phyloP scores from a whole-genome alignment of 2,888 invertebrate species.

The Leucozona laternaria region DNA sequence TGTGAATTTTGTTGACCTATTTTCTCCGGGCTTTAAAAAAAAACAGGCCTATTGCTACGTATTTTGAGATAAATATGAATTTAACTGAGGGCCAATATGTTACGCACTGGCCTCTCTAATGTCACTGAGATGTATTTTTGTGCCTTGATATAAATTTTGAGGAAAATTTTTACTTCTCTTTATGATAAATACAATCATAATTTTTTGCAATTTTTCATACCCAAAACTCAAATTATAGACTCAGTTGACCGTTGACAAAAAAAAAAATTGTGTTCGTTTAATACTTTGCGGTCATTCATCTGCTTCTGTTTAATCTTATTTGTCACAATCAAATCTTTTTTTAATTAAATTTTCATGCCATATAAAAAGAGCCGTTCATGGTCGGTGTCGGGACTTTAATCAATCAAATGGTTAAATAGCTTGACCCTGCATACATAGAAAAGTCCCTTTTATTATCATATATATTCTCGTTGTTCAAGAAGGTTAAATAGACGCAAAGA shows the following conservation, averaged over 20 bases:
- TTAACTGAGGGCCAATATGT: too few species aligned
- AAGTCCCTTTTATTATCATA: slow-evolving; percentile 21
- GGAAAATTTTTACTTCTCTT: too few species aligned
- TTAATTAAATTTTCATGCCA: slow-evolving; percentile 26
- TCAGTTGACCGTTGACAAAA: neutral
- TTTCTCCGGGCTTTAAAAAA: too few species aligned
- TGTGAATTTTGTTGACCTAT: too few species aligned
- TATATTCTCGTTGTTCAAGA: neutral
- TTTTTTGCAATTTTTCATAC: neutral
- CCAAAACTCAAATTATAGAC: neutral
- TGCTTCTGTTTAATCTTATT: neutral
- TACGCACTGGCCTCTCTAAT: too few species aligned
- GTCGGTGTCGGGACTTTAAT: slow-evolving; percentile 51
- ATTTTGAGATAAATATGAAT: too few species aligned
- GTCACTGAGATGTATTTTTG: too few species aligned
- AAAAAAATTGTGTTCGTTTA: neutral
- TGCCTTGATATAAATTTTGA: too few species aligned
- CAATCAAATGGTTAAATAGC: slow-evolving; percentile 70
- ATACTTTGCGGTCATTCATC: neutral
- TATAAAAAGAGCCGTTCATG: neutral
- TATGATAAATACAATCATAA: too few species aligned
- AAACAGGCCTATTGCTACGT: too few species aligned
- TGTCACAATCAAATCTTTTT: slow-evolving; percentile 21
- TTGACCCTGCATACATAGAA: slow-evolving; percentile 44
- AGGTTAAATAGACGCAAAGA: slow-evolving; percentile 9